Evolutionary conservation across 1,140 invertebrate genomes (phyloP), one percentile per base, ranked within the genome.

Genomic region (Calephelis virginiensis): DNA sequence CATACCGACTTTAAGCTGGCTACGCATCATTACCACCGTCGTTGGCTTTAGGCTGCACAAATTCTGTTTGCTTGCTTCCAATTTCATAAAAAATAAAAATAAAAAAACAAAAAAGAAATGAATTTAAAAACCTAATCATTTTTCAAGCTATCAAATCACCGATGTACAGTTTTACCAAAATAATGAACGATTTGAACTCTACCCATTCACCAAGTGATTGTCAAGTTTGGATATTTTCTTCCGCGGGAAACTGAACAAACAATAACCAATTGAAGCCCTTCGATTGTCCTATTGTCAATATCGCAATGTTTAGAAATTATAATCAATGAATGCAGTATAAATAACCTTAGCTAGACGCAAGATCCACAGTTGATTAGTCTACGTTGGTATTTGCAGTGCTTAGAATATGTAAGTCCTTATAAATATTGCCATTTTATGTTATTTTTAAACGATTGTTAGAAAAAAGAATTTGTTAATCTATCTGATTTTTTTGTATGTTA

Each of bases 311-410:
- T 70, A 69, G 71, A 74, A 71, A 72, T 69, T 73, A 68, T 70
- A 69, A 68, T 63, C 60, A 64, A 73, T 71, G 68, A 66, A 71
- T 73, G 70, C 69, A 77, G 77, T 85, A 85, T 85, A 85, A 83
- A 85, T 80, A 76, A 74, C 72, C 77, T 72, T 70, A 76, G 66
- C 63, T 65, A 64, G 62, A 43, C 73, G 50, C 68, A 62, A 66
- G 66, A 66, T 67, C 68, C 71, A 82, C 67, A 82, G 69, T 67
- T 59, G 40, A 70, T 53, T 61, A 67, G 67, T 53, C 14, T 43
- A 63, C 65, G 68, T 63, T 49, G 64, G 64, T 64, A 49, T 61
- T 68, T 66, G 64, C 63, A 28, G 63, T 46, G 62, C 65, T 62
- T 66, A 63, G 71, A 69, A 72, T 65, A 48, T 9, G 74, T 73